Conservation (phyloP, 2,797 vertebrate species). For the Bradypodion pumilum region DNA sequence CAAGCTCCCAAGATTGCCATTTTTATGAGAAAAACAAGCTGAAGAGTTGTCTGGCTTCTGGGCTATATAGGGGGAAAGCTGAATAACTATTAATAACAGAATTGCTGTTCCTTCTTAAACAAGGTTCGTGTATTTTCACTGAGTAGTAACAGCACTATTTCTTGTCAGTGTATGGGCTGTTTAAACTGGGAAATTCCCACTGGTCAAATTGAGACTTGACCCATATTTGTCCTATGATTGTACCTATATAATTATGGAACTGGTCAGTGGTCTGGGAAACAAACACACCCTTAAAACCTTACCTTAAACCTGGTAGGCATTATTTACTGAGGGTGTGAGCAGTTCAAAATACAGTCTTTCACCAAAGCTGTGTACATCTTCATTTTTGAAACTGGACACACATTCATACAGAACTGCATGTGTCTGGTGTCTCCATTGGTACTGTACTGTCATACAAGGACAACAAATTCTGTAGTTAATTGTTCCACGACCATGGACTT, state of each 20-base stretch:
- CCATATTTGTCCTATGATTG: not conserved
- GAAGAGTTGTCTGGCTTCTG: not conserved
- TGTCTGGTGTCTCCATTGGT: not conserved
- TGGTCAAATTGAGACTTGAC: not conserved
- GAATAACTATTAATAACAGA: not conserved
- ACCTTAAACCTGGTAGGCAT: not conserved
- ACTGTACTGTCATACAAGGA: not conserved
- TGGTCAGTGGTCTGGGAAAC: not conserved
- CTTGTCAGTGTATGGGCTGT: not conserved
- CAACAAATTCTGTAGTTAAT: not conserved
- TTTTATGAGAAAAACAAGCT: not conserved
- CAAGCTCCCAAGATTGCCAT: not conserved
- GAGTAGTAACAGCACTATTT: not conserved
- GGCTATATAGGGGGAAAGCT: not conserved
- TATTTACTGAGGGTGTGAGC: not conserved
- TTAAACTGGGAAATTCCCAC: not conserved
- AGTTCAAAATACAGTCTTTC: conserved; percentile 2
- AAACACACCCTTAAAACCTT: not conserved
- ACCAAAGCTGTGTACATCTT: not conserved
- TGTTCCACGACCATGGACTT: not conserved
- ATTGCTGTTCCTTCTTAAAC: not conserved
- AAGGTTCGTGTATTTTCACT: not conserved
- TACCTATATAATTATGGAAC: not conserved
- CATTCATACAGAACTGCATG: not conserved
- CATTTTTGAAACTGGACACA: not conserved